These are phyloP conservation scores for Callospermophilus lateralis DNA, from an alignment of 2,113 vertebrate species.

Conservation along the genomic window DNA sequence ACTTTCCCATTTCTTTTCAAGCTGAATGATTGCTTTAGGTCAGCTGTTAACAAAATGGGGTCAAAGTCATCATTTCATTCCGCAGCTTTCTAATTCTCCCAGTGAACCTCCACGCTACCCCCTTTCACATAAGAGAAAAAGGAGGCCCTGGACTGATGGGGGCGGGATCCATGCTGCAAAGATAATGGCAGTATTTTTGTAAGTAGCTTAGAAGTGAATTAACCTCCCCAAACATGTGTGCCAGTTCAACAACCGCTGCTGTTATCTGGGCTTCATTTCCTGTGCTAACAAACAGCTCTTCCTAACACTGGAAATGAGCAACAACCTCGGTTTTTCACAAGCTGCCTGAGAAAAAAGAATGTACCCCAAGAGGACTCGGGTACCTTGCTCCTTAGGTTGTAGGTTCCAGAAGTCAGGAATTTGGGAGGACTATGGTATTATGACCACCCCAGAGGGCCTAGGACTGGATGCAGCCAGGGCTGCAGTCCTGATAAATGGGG, in stretches of 20 bases:
- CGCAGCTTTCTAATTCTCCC: conserved; percentile 53
- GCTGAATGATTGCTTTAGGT: conserved; percentile 64
- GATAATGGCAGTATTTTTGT: conserved; percentile 39
- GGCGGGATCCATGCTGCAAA: not conserved
- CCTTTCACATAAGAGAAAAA: not conserved
- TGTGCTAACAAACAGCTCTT: not conserved
- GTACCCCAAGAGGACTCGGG: not conserved
- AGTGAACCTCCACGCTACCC: not conserved
- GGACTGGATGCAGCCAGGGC: not conserved
- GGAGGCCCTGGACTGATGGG: not conserved
- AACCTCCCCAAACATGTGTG: conserved; percentile 32
- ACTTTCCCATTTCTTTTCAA: conserved; percentile 61
- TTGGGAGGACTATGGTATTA: too few relatives aligned
- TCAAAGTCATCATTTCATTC: conserved; percentile 72
- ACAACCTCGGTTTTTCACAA: not conserved
- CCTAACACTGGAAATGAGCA: not conserved
- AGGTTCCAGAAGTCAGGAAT: not conserved
- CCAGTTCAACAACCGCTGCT: not conserved
- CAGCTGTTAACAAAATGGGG: conserved; percentile 72
- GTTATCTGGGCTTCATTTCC: conserved; percentile 26
- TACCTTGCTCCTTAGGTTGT: not conserved
- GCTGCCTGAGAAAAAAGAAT: not conserved
- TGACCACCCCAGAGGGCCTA: too few relatives aligned
- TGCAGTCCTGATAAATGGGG: not conserved
- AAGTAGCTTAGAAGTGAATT: conserved; percentile 68